phyloP scores from a whole-genome alignment of 2,797 vertebrate genomes.

The Sebastiscus albofasciatus region DNA sequence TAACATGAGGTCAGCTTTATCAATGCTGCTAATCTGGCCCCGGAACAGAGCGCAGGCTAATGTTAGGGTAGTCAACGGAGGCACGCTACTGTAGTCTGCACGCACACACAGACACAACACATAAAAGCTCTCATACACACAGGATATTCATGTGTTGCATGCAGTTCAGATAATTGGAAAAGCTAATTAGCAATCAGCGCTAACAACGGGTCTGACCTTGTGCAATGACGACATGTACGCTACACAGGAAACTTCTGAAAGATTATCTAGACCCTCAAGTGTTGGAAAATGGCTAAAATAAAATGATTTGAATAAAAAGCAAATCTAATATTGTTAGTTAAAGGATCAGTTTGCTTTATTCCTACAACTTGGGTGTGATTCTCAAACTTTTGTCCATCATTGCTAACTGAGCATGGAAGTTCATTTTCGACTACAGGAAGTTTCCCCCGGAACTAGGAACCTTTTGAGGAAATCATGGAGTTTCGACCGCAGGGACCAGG shows the following conservation, averaged over 20 bases:
- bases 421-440: neutral
- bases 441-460: too few species aligned
- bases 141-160: conserved; percentile 44
- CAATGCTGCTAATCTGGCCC: conserved; percentile 59
- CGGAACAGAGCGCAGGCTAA: conserved; percentile 50
- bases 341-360: neutral
- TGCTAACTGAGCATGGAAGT: neutral
- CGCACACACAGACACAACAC: conserved; percentile 13
- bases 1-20: conserved; percentile 66
- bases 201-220: conserved; percentile 33
- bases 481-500: neutral
- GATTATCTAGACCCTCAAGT: neutral
- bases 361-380: neutral
- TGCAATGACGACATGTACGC: neutral
- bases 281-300: neutral
- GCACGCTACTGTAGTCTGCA: conserved; percentile 60
- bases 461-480: neutral
- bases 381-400: neutral
- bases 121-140: conserved; percentile 6
- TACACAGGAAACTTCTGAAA: neutral
- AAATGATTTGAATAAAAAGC: neutral
- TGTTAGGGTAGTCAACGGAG: conserved; percentile 32
- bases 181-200: conserved; percentile 65
- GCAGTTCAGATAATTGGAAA: conserved; percentile 31
- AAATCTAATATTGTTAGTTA: neutral